These are phyloP conservation scores for Centrocercus urophasianus DNA, from an alignment of 2,113 vertebrate genomes.

Conservation along the genomic window DNA sequence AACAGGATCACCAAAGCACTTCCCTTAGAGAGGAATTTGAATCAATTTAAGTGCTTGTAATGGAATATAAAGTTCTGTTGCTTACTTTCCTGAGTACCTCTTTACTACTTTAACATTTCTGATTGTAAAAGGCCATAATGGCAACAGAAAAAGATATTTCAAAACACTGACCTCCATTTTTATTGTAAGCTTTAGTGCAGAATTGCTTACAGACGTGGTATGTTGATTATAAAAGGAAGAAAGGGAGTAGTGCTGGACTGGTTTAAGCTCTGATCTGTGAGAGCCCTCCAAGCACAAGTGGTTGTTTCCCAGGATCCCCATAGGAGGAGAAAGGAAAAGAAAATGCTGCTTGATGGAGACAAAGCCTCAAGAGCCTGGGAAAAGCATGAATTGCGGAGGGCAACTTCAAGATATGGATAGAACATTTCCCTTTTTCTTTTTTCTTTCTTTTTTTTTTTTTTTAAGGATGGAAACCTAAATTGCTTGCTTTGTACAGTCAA, in stretches of 20 bases:
- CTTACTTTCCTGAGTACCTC: slow-evolving; percentile 1
- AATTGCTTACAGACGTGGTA: not conserved
- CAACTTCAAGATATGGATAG: not conserved
- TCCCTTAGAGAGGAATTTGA: not conserved
- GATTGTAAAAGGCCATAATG: not conserved
- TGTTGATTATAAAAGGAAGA: not conserved
- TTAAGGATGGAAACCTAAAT: not conserved
- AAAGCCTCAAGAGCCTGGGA: not conserved
- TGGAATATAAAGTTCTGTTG: not conserved
- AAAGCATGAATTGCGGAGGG: fast-evolving
- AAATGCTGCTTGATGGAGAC: not conserved
- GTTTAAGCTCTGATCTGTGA: not conserved
- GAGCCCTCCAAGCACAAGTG: not conserved
- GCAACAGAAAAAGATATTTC: not conserved
- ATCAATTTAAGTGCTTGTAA: not conserved
- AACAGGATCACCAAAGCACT: not conserved
- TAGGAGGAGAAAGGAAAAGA: slow-evolving; percentile 13
- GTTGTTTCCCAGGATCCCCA: slow-evolving; percentile 27
- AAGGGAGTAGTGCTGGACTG: not conserved
- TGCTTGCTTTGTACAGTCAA: not conserved
- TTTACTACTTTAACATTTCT: slow-evolving; percentile 2
- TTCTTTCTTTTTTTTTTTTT: not conserved
- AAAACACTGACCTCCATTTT: not conserved
- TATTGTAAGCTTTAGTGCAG: not conserved
- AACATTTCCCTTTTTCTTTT: not conserved